Conservation (phyloP, 2,113 vertebrate genomes). For the Dendrocopos noguchii region DNA sequence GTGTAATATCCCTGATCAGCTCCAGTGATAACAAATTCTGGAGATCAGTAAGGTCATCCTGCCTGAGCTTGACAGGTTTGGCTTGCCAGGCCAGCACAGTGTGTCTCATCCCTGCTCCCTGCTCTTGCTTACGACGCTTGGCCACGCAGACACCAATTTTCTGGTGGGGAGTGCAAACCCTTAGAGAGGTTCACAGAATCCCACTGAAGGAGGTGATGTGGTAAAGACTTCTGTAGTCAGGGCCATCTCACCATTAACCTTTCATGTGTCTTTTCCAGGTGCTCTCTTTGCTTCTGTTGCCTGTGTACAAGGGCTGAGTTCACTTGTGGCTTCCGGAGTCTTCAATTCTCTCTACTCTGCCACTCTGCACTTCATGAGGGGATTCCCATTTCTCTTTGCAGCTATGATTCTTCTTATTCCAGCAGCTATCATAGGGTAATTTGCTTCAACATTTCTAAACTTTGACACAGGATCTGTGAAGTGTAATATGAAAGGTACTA, state of each 20-base stretch:
- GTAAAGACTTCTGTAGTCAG: neutral
- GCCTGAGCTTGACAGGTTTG: neutral
- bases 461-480: neutral
- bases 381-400: constrained; percentile 91
- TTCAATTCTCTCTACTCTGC: constrained; percentile 93
- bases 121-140: neutral
- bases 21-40: neutral
- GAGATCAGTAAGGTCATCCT: neutral
- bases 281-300: constrained; percentile 91
- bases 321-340: constrained; percentile 81
- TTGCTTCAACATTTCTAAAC: neutral
- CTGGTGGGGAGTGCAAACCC: neutral
- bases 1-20: neutral
- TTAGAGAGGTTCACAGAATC: neutral
- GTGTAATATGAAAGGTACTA: neutral
- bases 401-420: constrained; percentile 88
- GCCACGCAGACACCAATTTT: neutral
- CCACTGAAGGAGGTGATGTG: neutral
- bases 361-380: constrained; percentile 90
- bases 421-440: constrained; percentile 88
- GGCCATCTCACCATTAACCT: neutral
- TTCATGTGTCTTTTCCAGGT: constrained; percentile 73
- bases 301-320: constrained; percentile 87
- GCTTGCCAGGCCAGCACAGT: neutral
- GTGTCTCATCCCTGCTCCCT: neutral